Base-by-base conservation (phyloP, 2,797 vertebrate genomes). In the Rhinichthys osculus region DNA sequence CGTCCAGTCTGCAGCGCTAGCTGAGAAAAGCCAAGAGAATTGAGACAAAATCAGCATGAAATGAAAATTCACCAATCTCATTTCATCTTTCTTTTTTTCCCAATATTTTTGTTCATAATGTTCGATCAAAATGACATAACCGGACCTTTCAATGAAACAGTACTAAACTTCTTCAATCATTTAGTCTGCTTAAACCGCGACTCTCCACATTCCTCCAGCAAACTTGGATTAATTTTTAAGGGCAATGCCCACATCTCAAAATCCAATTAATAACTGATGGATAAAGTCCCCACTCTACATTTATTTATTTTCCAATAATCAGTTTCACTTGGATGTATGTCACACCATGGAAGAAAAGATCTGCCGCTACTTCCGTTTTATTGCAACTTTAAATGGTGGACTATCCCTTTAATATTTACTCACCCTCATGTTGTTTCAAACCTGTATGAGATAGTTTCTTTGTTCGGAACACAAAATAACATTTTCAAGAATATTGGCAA, bases 1-100 rank as follows among this genome's bases (percentile, higher is more conserved):
- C 97, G 93, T 40, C 97, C 97, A 0, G 97, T 97, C 93, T 98
- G 97, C 90, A 98, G 82, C 0, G 97, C 97, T 93, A 98, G 93
- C 97, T 98, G 86, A 19, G 69, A 71, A 70, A 13, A 70, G 4
- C 4, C 27, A 40, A 72, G 44, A 74, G 30, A 44, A 21, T 50
- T 50, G 40, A 50, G 27, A 30, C 30, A 30, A 30, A 64, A 4
- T 73, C 8, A 5, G 71, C 42, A 47, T 47, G 27, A 47, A 30
- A 73, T 73, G 27, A 30, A 47, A 19, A 73, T 10, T 10, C 0
- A 19, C 23, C 47, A 50, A 50, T 17, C 47, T 50, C 47, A 50
- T 50, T 17, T 50, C 47, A 50, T 50, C 47, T 17, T 50, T 47
- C 47, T 47, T 47, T 14, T 10, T 47, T 47, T 50, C 1, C 11